Percentiles rank a stretch among this genome's conserved stretches.
Evolutionary conservation across 2,888 invertebrate species (phyloP).

Genomic region (Spatulosminthurus flaviceps): DNA sequence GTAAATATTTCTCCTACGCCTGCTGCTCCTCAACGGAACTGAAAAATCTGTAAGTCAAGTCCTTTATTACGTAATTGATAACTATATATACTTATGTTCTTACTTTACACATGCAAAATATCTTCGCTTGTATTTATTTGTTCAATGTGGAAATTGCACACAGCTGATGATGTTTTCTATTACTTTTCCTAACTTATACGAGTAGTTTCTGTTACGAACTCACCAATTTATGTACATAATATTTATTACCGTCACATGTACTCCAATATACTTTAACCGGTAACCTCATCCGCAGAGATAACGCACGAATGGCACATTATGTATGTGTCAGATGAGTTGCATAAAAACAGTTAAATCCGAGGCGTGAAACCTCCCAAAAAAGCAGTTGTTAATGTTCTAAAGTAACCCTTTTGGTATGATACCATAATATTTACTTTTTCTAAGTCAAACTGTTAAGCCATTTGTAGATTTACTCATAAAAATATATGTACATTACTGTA

Average conservation of each 20-base stretch:
- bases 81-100: too few species aligned
- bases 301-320: too few species aligned
- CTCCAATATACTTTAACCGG: too few species aligned
- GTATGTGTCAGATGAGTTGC: too few species aligned
- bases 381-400: neutral
- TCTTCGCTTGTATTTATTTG: neutral
- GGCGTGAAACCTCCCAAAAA: neutral
- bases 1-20: neutral
- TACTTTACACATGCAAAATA: neutral
- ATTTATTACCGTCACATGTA: too few species aligned
- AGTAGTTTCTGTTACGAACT: too few species aligned
- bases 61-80: too few species aligned
- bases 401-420: neutral
- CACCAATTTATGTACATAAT: too few species aligned
- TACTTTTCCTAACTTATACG: neutral
- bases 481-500: neutral
- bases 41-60: too few species aligned
- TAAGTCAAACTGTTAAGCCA: neutral
- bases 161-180: neutral
- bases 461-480: neutral
- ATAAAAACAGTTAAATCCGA: neutral
- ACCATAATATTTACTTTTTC: conserved; percentile 2
- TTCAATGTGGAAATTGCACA: neutral
- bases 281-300: too few species aligned
- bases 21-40: neutral